Conservation (phyloP, 2,797 vertebrate species). For the Tadarida brasiliensis region DNA sequence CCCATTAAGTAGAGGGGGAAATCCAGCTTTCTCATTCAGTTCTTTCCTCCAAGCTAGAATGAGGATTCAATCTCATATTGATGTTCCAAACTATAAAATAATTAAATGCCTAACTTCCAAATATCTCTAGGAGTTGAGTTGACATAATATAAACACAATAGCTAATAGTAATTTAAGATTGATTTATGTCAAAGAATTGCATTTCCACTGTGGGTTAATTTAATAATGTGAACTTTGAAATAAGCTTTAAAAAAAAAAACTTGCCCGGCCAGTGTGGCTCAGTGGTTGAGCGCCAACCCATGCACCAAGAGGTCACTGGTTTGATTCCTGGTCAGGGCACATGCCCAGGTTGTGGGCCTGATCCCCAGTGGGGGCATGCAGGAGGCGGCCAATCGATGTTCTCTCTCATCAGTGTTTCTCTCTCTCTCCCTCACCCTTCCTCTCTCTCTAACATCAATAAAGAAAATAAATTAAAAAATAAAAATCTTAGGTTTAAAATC, state of each 20-base stretch:
- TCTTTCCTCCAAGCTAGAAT: neutral
- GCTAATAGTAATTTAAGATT: neutral
- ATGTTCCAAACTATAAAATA: neutral
- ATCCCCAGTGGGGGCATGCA: too few species aligned
- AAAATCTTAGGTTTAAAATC: constrained; percentile 7
- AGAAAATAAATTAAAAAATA: too few species aligned
- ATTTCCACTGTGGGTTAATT: constrained; percentile 10
- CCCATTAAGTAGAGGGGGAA: neutral
- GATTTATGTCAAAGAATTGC: neutral
- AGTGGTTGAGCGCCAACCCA: too few species aligned
- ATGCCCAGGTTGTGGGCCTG: too few species aligned
- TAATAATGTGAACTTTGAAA: constrained; percentile 12
- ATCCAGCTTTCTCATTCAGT: neutral
- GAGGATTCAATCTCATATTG: neutral
- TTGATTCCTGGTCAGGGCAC: too few species aligned
- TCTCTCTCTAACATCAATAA: too few species aligned
- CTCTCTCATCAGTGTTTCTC: too few species aligned
- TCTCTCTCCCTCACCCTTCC: too few species aligned
- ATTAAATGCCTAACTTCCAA: constrained; percentile 17
- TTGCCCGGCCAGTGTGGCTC: too few species aligned
- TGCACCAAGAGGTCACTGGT: too few species aligned
- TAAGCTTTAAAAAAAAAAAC: neutral
- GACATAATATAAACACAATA: neutral
- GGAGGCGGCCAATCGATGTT: too few species aligned
- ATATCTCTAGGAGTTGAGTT: neutral